A percentile compares a stretch with the other conserved stretches of the same genome.
Evolutionary conservation across 1,140 invertebrate species (phyloP).

Genomic region (Contarinia nasturtii): DNA sequence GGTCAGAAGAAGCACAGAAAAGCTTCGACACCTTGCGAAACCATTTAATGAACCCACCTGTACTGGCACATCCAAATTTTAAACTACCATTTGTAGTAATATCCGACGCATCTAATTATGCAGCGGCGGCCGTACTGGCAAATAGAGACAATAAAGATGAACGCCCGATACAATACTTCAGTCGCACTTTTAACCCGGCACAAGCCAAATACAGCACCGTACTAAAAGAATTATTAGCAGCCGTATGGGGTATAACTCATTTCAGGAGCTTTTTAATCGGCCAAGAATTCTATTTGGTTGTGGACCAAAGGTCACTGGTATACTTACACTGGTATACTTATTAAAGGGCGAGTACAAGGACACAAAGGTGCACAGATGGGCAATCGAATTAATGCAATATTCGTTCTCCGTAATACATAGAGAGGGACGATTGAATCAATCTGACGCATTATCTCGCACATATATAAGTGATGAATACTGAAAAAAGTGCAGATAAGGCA

Average conservation of each 20-base stretch:
- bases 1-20: constrained; percentile 7
- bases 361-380: too few species aligned
- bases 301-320: too few species aligned
- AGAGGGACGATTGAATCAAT: too few species aligned
- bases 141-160: constrained; percentile 11
- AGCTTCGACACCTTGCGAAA: constrained; percentile 13
- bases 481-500: too few species aligned
- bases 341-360: too few species aligned
- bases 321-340: too few species aligned
- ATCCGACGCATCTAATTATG: constrained; percentile 11
- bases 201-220: constrained; percentile 23
- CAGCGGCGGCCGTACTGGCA: constrained; percentile 14
- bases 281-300: too few species aligned
- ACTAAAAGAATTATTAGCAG: constrained; percentile 23
- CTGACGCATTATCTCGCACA: too few species aligned
- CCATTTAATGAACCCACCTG: constrained; percentile 11
- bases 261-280: constrained; percentile 10
- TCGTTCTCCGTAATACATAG: too few species aligned
- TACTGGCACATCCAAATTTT: constrained; percentile 20
- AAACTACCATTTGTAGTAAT: constrained; percentile 9
- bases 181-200: constrained; percentile 19
- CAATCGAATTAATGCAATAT: too few species aligned
- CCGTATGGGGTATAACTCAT: constrained; percentile 24
- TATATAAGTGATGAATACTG: too few species aligned
- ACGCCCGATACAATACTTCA: constrained; percentile 19